Evolutionary conservation across 2,113 vertebrate genomes (phyloP), one percentile per base, ranked within the genome.

Genomic region (Oreocharis arfaki): DNA sequence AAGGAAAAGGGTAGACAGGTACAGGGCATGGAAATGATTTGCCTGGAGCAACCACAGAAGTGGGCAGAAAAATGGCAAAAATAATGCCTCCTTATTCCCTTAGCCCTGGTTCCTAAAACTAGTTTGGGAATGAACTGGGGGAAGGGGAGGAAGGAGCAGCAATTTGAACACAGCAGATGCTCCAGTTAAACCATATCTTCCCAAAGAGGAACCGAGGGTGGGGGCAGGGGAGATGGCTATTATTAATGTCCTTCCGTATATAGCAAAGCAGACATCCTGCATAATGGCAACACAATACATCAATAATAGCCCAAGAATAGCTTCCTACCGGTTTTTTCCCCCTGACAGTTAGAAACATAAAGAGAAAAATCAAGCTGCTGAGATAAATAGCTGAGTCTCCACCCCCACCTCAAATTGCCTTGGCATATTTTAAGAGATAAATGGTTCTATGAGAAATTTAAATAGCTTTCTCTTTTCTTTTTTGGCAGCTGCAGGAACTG

Each of bases 361-460:
- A 98, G 92, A 97, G 89, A 87, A 93, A 97, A 97, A 96, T 95
- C 73, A 96, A 97, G 96, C 93, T 95, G 95, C 93, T 87, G 95
- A 97, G 95, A 96, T 93, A 97, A 97, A 97, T 95, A 97, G 96
- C 93, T 94, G 84, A 64, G 74, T 95, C 97, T 96, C 96, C 95
- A 97, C 91, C 89, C 95, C 96, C 89, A 96, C 92, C 95, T 97
- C 97, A 97, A 97, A 97, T 96, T 95, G 96, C 97, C 97, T 96
- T 97, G 96, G 97, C 94, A 97, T 97, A 97, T 97, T 98, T 97
- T 97, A 97, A 97, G 95, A 97, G 96, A 97, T 95, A 97, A 98
- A 97, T 94, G 96, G 96, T 96, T 95, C 93, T 87, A 93, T 82
- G 92, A 87, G 93, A 97, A 97, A 97, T 97, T 97, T 97, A 97